Evolutionary conservation across 2,888 invertebrate species (phyloP), one percentile per base, ranked within the genome.

Genomic region (Drosophila neutralis): DNA sequence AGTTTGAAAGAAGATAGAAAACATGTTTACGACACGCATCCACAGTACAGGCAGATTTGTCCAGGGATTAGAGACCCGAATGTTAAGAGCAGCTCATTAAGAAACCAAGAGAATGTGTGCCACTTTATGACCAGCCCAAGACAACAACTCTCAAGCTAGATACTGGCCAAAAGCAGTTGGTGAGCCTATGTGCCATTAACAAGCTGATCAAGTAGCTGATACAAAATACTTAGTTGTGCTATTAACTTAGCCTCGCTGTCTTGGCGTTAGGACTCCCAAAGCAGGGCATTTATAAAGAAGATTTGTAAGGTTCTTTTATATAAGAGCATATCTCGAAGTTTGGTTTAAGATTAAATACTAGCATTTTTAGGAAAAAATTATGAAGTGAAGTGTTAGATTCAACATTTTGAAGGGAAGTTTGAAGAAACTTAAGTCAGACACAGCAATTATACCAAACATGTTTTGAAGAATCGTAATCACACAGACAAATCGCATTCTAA

Each of bases 21-120:
- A 81, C 78, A 89, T 88, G 82, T 84, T 84, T 84, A 84, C 72
- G 87, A 89, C 89, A 76, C 82, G 60, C 69, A 82, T 76, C 71
- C 89, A 66, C 58, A 69, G 73, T 60, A 82, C 49, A 53, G 51
- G 73, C 67, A 86, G 87, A 90, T 85, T 90, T 90, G 90, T 88
- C 69, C 62, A 59, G 85, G 85, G 90, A 85, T 90, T 85, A 89
- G 73, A 68, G 75, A 68, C 60, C 69, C 69, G 56, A 83, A 81
- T 60, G 85, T 87, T 87, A 74, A 89, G 81, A 75, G 89, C 72
- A 45, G 70, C 76, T 86, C 86, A 85, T 85, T 85, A 85, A 88
- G 86, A 72, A 53, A 67, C 71, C 58, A 68, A 87, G 64, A 57
- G 71, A 69, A 74, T 76, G 52, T 62, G 35, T 69, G 54, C 15